Percentiles rank a stretch among this genome's conserved stretches.
Evolutionary conservation across 2,113 vertebrate species (phyloP).

Genomic region (Bos javanicus): DNA sequence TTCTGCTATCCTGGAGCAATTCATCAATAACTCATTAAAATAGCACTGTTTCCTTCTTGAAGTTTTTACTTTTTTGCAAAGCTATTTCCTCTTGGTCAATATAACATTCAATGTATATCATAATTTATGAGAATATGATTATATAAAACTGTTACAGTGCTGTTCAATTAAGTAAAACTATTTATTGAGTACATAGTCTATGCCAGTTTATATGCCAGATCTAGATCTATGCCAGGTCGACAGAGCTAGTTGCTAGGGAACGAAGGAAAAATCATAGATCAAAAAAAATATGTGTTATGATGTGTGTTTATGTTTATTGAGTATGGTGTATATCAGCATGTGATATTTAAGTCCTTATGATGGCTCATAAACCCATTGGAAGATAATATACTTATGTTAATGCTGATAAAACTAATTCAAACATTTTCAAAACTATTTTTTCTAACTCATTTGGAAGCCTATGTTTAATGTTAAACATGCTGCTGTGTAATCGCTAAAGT

Average conservation of each 20-base stretch:
- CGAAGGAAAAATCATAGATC: neutral
- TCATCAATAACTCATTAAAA: slow-evolving; percentile 76
- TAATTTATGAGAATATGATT: slow-evolving; percentile 43
- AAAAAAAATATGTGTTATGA: neutral
- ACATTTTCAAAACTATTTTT: slow-evolving; percentile 14
- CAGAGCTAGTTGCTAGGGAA: neutral
- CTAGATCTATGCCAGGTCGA: neutral
- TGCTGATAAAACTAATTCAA: neutral
- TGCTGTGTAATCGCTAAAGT: neutral
- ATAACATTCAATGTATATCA: slow-evolving; percentile 38
- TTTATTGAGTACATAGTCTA: neutral
- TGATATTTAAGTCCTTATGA: neutral
- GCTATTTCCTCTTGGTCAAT: slow-evolving; percentile 46
- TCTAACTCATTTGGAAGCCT: neutral
- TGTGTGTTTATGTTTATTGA: neutral
- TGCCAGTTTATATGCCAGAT: neutral
- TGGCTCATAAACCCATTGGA: neutral
- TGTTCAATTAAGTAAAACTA: neutral
- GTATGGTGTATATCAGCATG: neutral
- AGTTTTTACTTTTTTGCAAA: slow-evolving; percentile 49
- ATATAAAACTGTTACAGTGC: neutral
- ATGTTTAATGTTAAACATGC: neutral
- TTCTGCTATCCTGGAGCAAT: slow-evolving; percentile 55
- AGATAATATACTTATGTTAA: neutral
- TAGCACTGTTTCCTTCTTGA: slow-evolving; percentile 34